Evolutionary conservation across 2,888 invertebrate species (phyloP).

Genomic region (Cryptus viduatorius): DNA sequence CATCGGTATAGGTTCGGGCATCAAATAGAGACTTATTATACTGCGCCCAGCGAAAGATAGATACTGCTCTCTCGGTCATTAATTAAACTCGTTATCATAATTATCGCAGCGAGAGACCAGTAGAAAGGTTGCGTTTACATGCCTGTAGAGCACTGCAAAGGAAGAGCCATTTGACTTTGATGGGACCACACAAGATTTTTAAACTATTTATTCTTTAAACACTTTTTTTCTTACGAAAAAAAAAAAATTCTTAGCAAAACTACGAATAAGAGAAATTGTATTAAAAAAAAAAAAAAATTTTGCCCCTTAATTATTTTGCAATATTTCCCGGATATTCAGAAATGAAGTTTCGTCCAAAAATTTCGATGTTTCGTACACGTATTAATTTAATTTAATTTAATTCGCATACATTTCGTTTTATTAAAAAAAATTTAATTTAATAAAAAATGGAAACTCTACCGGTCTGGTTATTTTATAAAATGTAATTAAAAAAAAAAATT

Average conservation of each 20-base stretch:
- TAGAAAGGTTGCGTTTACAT: background rate
- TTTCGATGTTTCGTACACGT: no score
- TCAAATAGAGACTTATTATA: conserved; percentile 28
- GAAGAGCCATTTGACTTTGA: background rate
- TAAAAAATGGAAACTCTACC: no score
- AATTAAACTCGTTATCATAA: conserved; percentile 58
- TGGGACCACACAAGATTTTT: background rate
- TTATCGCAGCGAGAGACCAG: conserved; percentile 29
- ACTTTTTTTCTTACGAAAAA: background rate
- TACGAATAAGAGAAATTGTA: background rate
- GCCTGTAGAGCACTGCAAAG: background rate
- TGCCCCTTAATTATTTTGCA: background rate
- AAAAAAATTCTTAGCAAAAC: background rate
- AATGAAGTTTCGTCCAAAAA: no score
- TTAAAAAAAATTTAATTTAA: no score
- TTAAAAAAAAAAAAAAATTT: background rate
- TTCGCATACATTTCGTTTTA: no score
- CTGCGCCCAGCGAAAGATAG: conserved; percentile 18
- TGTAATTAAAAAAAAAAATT: background rate
- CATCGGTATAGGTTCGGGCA: conserved; percentile 26
- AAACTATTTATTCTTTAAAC: background rate
- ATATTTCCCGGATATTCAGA: no score
- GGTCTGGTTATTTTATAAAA: no score
- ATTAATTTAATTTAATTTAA: no score
- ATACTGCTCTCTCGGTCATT: conserved; percentile 37